phyloP scores from a whole-genome alignment of 2,113 vertebrate genomes.

The Cygnus atratus region DNA sequence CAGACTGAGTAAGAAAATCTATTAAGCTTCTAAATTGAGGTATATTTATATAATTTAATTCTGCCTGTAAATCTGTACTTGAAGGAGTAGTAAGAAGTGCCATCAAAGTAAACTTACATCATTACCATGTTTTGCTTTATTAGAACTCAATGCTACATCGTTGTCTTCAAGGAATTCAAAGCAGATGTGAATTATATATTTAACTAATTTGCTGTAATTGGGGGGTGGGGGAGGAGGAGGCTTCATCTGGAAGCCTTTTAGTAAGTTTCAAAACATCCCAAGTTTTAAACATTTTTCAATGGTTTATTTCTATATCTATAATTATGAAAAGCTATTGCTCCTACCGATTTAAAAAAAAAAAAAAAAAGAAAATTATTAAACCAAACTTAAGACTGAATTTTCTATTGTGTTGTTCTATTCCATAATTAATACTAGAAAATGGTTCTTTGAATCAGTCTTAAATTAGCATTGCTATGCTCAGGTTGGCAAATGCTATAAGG shows the following conservation, averaged over 20 bases:
- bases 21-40: background rate
- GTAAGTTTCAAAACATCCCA: background rate
- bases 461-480: background rate
- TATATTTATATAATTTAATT: background rate
- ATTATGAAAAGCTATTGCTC: background rate
- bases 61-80: background rate
- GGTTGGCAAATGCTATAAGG: background rate
- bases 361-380: background rate
- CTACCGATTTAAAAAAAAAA: background rate
- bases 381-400: background rate
- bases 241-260: background rate
- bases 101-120: background rate
- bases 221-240: too few species aligned
- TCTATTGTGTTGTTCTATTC: background rate
- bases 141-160: background rate
- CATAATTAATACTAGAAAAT: background rate
- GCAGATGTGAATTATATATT: background rate
- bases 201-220: background rate
- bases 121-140: background rate
- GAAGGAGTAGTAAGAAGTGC: background rate
- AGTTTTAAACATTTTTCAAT: background rate
- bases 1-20: slow-evolving; percentile 2
- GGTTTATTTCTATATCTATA: background rate
- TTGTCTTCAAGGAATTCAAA: background rate
- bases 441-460: background rate